A percentile compares a stretch with the other conserved stretches of the same genome.
Evolutionary conservation across 1,140 invertebrate genomes (phyloP).

Genomic region (Sitodiplosis mosellana): DNA sequence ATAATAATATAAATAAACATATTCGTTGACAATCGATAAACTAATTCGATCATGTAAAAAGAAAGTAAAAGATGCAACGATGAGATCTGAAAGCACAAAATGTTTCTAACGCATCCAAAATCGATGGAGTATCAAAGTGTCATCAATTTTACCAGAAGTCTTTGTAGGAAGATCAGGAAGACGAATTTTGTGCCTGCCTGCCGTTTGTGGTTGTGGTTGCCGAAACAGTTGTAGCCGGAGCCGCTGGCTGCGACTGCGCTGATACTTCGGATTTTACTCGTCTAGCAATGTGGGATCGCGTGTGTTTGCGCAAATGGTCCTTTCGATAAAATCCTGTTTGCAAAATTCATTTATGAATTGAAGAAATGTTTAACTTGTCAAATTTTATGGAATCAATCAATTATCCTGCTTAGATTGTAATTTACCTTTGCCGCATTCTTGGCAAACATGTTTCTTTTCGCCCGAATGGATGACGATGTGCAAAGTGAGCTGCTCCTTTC

Average conservation of each 20-base stretch:
- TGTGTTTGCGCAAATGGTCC: conserved; percentile 56
- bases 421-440: conserved; percentile 68
- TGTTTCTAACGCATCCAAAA: background rate
- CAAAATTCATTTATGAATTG: conserved; percentile 6
- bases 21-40: no score
- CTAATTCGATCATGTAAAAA: background rate
- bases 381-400: background rate
- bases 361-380: background rate
- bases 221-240: conserved; percentile 21
- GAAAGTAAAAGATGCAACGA: background rate
- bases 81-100: background rate
- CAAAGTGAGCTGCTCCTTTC: conserved; percentile 65
- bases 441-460: conserved; percentile 69
- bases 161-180: conserved; percentile 27
- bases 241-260: conserved; percentile 24
- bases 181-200: conserved; percentile 19
- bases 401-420: background rate
- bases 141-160: conserved; percentile 22
- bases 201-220: conserved; percentile 7
- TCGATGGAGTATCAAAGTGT: background rate
- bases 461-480: conserved; percentile 75
- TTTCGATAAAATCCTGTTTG: conserved; percentile 45
- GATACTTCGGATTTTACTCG: conserved; percentile 29
- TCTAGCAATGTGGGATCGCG: conserved; percentile 24
- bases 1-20: no score